A percentile compares a stretch with the other conserved stretches of the same genome.
Evolutionary conservation across 2,888 invertebrate genomes (phyloP).

Genomic region (Melikaiella ostensackeni): DNA sequence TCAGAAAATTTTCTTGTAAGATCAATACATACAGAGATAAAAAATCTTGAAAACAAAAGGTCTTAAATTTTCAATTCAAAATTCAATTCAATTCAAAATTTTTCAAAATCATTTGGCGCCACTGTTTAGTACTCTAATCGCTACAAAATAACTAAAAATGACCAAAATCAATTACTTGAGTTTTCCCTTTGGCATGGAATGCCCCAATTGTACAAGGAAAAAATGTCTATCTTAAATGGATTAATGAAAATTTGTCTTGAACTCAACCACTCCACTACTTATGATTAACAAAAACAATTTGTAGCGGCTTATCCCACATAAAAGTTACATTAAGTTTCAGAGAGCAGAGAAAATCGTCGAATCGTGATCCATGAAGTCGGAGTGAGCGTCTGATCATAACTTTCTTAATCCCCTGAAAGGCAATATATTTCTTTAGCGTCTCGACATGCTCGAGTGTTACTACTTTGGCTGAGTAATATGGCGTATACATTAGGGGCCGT

Average conservation of each 20-base stretch:
- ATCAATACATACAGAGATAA: no score
- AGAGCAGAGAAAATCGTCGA: constrained; percentile 12
- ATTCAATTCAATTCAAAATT: no score
- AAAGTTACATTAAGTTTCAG: constrained; percentile 3
- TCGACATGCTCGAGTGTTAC: constrained; percentile 20
- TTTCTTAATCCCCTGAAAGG: constrained; percentile 38
- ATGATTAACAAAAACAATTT: background rate
- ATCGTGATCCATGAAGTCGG: constrained; percentile 11
- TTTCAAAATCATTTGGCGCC: no score
- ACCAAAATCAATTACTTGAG: no score
- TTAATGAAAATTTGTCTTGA: background rate
- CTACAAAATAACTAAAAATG: no score
- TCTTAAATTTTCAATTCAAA: no score
- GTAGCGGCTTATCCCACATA: background rate
- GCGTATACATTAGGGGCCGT: no score
- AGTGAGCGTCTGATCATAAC: constrained; percentile 26
- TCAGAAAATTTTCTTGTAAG: no score
- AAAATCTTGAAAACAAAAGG: no score
- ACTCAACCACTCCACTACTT: background rate
- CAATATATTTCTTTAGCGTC: constrained; percentile 38
- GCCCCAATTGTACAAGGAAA: no score
- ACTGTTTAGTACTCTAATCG: no score
- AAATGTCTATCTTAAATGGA: background rate
- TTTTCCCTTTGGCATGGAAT: no score
- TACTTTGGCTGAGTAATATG: background rate